A percentile compares a stretch with the other conserved stretches of the same genome.
Evolutionary conservation across 1,140 invertebrate species (phyloP).

Genomic region (Achatina immaculata): DNA sequence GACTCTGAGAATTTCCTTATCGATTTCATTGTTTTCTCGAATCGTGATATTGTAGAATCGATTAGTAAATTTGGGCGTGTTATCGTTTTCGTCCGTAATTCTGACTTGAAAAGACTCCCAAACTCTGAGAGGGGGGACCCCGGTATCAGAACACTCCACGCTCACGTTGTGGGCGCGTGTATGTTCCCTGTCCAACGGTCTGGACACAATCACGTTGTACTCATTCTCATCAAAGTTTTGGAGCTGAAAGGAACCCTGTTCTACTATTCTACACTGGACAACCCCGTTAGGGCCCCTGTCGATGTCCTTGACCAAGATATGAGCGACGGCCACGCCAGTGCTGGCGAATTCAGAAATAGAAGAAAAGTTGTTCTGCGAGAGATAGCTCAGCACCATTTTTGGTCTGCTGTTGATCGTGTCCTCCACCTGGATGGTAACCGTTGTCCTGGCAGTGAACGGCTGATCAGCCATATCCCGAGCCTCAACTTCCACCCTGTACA

Average conservation of each 20-base stretch:
- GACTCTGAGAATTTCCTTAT: constrained; percentile 74
- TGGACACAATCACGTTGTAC: constrained; percentile 67
- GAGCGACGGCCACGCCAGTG: constrained; percentile 56
- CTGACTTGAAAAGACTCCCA: constrained; percentile 83
- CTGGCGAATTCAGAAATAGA: constrained; percentile 55
- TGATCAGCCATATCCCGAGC: constrained; percentile 53
- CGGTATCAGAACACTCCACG: constrained; percentile 83
- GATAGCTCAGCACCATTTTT: constrained; percentile 58
- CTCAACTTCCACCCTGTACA: constrained; percentile 51
- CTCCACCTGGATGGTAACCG: constrained; percentile 59
- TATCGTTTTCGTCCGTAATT: constrained; percentile 92
- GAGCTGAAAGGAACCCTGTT: constrained; percentile 51
- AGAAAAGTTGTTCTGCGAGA: constrained; percentile 44
- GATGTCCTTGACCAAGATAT: constrained; percentile 55
- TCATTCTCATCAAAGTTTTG: constrained; percentile 58
- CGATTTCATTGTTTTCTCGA: constrained; percentile 56
- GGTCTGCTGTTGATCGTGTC: constrained; percentile 67
- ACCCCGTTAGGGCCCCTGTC: constrained; percentile 61
- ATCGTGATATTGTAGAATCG: constrained; percentile 43
- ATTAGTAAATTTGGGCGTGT: constrained; percentile 82
- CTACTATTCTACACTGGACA: constrained; percentile 51
- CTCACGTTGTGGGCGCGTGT: constrained; percentile 82
- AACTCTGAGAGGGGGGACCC: constrained; percentile 80
- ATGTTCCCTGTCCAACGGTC: constrained; percentile 83
- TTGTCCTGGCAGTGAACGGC: constrained; percentile 53